Conservation (phyloP, 2,797 vertebrate species). For the Urosaurus nigricauda region DNA sequence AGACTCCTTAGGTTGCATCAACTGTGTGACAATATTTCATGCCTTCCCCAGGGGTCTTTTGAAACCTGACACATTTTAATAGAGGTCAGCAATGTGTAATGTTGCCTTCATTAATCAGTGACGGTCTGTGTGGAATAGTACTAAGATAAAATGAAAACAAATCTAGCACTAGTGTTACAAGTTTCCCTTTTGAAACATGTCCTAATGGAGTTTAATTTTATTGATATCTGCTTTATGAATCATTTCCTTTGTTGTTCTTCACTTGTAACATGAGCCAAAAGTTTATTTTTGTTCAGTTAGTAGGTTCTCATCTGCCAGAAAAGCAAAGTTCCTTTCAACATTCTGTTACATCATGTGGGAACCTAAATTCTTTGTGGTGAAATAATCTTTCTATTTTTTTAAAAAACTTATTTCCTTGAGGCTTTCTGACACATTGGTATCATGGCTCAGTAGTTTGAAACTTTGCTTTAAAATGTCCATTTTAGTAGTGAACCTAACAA, state of each 20-base stretch:
- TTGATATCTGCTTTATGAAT: slow-evolving; percentile 29
- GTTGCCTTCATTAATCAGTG: slow-evolving; percentile 66
- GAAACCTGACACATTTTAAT: slow-evolving; percentile 64
- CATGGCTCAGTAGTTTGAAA: slow-evolving; percentile 21
- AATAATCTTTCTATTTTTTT: neutral
- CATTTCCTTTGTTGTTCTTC: slow-evolving; percentile 2
- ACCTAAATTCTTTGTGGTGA: neutral
- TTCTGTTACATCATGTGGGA: slow-evolving; percentile 39
- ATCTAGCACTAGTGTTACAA: neutral
- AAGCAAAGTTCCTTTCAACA: slow-evolving; percentile 29
- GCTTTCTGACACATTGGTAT: slow-evolving; percentile 37
- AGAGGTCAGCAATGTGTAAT: slow-evolving; percentile 60
- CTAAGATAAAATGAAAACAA: slow-evolving; percentile 43
- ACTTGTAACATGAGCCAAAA: slow-evolving; percentile 12
- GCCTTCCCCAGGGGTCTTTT: slow-evolving; percentile 59
- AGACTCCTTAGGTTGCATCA: slow-evolving; percentile 63
- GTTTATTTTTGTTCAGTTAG: slow-evolving; percentile 14
- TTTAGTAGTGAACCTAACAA: neutral
- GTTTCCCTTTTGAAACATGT: slow-evolving; percentile 18
- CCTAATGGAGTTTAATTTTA: slow-evolving; percentile 30
- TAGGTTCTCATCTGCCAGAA: slow-evolving; percentile 27
- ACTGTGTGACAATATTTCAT: slow-evolving; percentile 61
- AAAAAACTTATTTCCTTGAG: slow-evolving; percentile 8
- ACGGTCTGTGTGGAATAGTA: slow-evolving; percentile 57
- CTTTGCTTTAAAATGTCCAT: neutral